Percentiles rank a stretch among this genome's conserved stretches.
phyloP scores from a whole-genome alignment of 2,113 vertebrate species.

The Phaethon lepturus region DNA sequence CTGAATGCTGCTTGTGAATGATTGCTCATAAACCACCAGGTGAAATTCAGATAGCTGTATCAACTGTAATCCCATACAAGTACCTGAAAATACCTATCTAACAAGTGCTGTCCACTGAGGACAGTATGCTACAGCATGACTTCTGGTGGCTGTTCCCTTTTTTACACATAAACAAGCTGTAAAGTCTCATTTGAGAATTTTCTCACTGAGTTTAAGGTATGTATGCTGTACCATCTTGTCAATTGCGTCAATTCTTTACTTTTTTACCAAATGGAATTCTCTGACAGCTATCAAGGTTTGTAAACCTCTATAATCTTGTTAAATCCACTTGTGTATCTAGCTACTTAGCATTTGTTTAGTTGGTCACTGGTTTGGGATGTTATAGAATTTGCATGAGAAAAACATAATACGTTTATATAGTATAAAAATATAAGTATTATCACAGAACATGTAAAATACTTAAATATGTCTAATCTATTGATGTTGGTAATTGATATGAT shows the following conservation, averaged over 20 bases:
- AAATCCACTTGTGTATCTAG: neutral
- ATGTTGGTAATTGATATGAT: neutral
- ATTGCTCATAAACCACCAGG: neutral
- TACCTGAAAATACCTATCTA: neutral
- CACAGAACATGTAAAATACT: neutral
- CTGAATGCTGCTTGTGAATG: neutral
- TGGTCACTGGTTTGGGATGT: neutral
- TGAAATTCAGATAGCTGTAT: neutral
- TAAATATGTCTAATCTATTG: neutral
- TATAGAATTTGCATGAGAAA: neutral
- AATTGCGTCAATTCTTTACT: neutral
- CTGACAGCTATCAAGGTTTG: neutral
- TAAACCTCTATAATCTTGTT: neutral
- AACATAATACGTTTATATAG: neutral
- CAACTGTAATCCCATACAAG: rapidly evolving
- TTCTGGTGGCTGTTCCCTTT: neutral
- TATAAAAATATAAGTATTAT: neutral
- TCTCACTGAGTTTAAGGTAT: neutral
- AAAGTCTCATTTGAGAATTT: neutral
- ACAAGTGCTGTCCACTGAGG: neutral
- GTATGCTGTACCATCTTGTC: neutral
- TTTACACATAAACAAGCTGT: neutral
- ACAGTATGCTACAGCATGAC: neutral
- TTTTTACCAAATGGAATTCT: neutral
- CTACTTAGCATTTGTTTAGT: neutral